Conservation (phyloP, 2,113 vertebrate genomes). For the Microcebus murinus region DNA sequence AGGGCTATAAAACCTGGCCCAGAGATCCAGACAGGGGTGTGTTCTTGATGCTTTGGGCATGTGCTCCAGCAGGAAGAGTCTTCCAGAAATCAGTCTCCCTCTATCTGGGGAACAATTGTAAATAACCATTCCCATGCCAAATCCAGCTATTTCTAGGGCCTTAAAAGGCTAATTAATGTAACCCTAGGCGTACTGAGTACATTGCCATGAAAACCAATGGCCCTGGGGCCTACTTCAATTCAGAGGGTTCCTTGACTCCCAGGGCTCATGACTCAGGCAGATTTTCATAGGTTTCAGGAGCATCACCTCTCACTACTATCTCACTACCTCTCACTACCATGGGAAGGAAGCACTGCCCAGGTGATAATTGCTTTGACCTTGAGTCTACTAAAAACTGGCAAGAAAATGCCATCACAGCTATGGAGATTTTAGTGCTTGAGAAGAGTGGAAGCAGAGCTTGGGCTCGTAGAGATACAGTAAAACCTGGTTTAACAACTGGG, state of each 20-base stretch:
- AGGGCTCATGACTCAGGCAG: not conserved
- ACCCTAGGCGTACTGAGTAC: not conserved
- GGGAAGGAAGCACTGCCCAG: not conserved
- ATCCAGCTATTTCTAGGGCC: not conserved
- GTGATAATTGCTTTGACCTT: slow-evolving; percentile 59
- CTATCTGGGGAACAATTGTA: slow-evolving; percentile 34
- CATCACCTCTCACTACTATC: not conserved
- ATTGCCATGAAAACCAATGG: not conserved
- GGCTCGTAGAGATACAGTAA: not conserved
- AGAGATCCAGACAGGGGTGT: not conserved
- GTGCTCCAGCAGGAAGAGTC: not conserved
- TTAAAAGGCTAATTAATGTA: slow-evolving; percentile 45
- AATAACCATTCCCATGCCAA: slow-evolving; percentile 33
- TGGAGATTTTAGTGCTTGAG: not conserved
- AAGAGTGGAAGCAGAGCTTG: slow-evolving; percentile 1
- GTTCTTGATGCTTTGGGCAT: not conserved
- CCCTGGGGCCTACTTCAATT: not conserved
- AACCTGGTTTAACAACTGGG: not conserved
- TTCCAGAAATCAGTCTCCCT: slow-evolving; percentile 42
- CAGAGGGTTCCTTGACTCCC: not conserved
- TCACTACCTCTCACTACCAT: not conserved
- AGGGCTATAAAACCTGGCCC: not conserved
- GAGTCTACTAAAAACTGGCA: slow-evolving; percentile 34
- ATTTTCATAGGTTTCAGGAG: slow-evolving; percentile 49
- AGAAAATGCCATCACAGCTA: slow-evolving; percentile 3